A percentile compares a stretch with the other conserved stretches of the same genome.
phyloP scores from a whole-genome alignment of 2,797 vertebrate species.

The Myiotriccus ornatus region DNA sequence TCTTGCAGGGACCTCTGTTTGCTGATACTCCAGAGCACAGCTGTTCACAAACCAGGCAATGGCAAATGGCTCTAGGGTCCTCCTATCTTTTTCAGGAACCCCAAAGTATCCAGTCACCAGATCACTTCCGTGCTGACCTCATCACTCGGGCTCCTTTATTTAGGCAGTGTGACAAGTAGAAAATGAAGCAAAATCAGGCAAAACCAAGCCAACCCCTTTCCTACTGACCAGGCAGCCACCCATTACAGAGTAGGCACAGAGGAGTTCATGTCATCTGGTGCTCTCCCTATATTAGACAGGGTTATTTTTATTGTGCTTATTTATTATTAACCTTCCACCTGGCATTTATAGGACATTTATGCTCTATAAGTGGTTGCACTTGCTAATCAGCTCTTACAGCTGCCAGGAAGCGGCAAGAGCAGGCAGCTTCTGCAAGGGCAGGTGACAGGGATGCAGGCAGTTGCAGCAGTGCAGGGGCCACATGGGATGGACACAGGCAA shows the following conservation, averaged over 20 bases:
- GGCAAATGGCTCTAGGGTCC: fast-evolving
- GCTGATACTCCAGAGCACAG: not conserved
- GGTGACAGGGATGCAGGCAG: not conserved
- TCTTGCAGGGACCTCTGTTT: not conserved
- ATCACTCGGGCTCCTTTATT: not conserved
- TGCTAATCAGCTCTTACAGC: not conserved
- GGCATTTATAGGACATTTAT: not conserved
- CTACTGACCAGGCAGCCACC: not conserved
- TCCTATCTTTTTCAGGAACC: not conserved
- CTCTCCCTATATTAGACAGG: not conserved
- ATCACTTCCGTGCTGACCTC: not conserved
- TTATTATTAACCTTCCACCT: not conserved
- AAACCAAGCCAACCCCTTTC: not conserved
- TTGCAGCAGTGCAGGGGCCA: not conserved
- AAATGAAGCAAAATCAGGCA: not conserved
- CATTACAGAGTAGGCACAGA: not conserved
- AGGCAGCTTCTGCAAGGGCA: not conserved
- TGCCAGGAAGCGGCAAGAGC: not conserved
- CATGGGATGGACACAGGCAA: fast-evolving
- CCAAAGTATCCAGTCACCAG: not conserved
- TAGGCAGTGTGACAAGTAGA: not conserved
- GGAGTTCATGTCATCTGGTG: not conserved
- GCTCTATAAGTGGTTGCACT: not conserved
- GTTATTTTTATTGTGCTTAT: not conserved
- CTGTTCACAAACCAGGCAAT: not conserved